phyloP scores from a whole-genome alignment of 2,888 invertebrate genomes.

The Polydesmus complanatus region DNA sequence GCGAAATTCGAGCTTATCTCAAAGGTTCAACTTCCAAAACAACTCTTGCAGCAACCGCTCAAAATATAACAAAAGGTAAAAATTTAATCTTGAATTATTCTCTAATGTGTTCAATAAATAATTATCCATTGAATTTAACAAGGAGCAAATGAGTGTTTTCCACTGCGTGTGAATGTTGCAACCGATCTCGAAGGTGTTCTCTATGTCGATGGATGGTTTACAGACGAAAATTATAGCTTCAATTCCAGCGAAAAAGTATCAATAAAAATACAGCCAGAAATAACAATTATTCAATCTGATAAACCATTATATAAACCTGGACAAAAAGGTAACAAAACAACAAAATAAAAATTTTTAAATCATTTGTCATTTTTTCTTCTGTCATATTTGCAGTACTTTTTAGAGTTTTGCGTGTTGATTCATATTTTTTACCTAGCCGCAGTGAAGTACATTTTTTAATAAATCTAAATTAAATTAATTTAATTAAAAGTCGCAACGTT shows the following conservation, averaged over 20 bases:
- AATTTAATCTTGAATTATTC: too few species aligned
- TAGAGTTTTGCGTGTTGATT: not conserved
- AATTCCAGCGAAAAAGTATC: not conserved
- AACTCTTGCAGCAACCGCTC: too few species aligned
- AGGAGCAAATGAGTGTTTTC: too few species aligned
- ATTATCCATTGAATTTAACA: too few species aligned
- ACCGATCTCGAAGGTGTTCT: too few species aligned
- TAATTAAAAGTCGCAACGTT: not conserved
- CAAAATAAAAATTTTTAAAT: not conserved
- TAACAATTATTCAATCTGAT: not conserved
- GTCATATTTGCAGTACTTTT: not conserved
- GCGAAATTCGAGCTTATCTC: too few species aligned
- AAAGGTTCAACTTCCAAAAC: too few species aligned
- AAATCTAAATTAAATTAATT: not conserved
- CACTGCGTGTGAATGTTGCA: too few species aligned
- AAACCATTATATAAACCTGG: not conserved
- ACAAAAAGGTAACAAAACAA: not conserved
- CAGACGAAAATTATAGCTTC: not conserved
- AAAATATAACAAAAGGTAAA: too few species aligned
- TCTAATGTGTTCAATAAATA: too few species aligned
- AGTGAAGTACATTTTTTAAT: not conserved
- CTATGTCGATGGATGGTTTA: not conserved
- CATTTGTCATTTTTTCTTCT: not conserved
- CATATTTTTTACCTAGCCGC: not conserved
- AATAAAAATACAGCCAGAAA: not conserved